phyloP scores from a whole-genome alignment of 2,113 vertebrate genomes.

The Lethenteron camtschaticum region DNA sequence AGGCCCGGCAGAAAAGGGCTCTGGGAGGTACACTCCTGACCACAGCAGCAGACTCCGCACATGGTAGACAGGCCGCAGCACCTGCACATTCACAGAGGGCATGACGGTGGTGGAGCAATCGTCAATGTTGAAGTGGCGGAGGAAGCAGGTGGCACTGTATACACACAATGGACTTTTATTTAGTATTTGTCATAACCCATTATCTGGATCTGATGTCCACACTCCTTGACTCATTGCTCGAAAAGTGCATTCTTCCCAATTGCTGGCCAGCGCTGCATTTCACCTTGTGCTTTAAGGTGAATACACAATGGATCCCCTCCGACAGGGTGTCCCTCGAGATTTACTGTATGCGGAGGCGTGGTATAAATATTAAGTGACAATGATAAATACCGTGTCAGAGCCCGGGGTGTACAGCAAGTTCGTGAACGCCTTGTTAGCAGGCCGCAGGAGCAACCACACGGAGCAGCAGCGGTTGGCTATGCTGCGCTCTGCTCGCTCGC shows the following conservation, averaged over 20 bases:
- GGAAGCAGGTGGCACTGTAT: background rate
- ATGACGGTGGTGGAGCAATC: background rate
- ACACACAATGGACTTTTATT: background rate
- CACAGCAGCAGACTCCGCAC: constrained; percentile 79
- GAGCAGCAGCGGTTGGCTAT: constrained; percentile 83
- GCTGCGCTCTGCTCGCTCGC: constrained; percentile 63
- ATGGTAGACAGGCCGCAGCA: constrained; percentile 88
- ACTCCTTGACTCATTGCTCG: background rate
- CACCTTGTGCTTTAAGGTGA: too few species aligned
- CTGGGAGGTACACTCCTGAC: constrained; percentile 81
- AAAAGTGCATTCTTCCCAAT: background rate
- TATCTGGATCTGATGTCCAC: background rate
- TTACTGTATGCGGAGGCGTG: background rate
- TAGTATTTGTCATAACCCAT: background rate
- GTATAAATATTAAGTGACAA: background rate
- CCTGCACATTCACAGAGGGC: constrained; percentile 23
- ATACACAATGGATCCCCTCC: background rate
- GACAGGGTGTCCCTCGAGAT: background rate
- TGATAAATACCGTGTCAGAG: constrained; percentile 52
- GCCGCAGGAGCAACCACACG: constrained; percentile 73
- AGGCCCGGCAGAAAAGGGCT: background rate
- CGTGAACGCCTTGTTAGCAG: constrained; percentile 93
- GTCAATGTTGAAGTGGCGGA: background rate
- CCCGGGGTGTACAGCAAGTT: constrained; percentile 86
- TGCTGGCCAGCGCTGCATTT: background rate